phyloP scores from a whole-genome alignment of 2,888 invertebrate genomes.

The Pristionchus maxplancki region DNA sequence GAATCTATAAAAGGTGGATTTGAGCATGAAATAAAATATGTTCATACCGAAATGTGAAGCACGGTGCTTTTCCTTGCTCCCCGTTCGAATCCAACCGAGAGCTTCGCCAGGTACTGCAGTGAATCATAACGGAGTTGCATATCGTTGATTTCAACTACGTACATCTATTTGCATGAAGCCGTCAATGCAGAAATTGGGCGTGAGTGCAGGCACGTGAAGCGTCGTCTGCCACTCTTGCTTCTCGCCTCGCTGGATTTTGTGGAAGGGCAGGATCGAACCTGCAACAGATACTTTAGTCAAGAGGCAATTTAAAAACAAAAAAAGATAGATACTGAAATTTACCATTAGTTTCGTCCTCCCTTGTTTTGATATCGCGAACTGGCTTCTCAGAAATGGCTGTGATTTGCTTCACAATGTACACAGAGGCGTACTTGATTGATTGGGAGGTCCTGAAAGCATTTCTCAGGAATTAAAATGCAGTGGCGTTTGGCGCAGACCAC shows the following conservation, averaged over 20 bases:
- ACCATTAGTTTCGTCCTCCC: constrained; percentile 22
- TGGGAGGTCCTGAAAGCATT: neutral
- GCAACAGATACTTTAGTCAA: neutral
- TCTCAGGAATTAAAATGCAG: no score
- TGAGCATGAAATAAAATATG: no score
- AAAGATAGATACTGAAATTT: neutral
- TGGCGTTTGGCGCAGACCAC: no score
- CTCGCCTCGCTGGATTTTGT: neutral
- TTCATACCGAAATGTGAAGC: neutral
- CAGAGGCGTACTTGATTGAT: constrained; percentile 24
- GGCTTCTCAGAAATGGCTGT: neutral
- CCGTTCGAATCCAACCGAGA: constrained; percentile 44
- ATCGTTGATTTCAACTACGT: neutral
- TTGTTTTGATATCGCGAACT: neutral
- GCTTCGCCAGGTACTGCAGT: neutral
- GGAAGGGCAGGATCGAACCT: constrained; percentile 37
- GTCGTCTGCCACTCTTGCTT: neutral
- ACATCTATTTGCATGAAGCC: constrained; percentile 6
- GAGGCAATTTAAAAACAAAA: no score
- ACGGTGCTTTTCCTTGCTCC: neutral
- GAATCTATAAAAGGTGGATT: neutral
- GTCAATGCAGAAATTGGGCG: constrained; percentile 19
- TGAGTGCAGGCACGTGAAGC: constrained; percentile 15
- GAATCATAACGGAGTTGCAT: no score
- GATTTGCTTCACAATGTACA: constrained; percentile 3